Evolutionary conservation across 2,113 vertebrate genomes (phyloP).

Genomic region (Gavialis gangeticus): DNA sequence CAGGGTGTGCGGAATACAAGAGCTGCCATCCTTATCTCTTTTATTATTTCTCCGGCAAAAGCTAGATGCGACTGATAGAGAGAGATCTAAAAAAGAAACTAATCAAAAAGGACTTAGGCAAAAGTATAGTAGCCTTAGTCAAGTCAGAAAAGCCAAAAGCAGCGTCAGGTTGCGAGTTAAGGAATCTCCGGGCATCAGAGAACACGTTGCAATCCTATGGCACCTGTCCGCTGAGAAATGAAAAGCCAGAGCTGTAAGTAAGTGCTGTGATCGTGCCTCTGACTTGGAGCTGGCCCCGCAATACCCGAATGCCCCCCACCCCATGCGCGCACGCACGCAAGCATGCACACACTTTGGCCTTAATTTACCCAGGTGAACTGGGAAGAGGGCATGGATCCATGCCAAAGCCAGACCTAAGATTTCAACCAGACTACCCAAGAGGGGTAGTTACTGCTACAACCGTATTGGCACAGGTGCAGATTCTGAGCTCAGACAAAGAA

Average conservation of each 20-base stretch:
- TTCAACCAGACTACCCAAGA: conserved; percentile 6
- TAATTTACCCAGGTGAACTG: not conserved
- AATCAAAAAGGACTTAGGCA: not conserved
- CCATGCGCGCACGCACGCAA: no score
- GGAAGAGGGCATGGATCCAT: not conserved
- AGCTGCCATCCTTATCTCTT: not conserved
- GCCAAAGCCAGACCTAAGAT: not conserved
- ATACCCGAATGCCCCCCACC: not conserved
- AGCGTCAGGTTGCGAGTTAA: not conserved
- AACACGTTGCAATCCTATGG: not conserved
- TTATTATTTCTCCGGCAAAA: not conserved
- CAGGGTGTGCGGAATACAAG: not conserved
- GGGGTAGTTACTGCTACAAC: conserved; percentile 4
- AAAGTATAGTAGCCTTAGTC: not conserved
- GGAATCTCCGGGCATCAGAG: not conserved
- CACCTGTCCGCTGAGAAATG: not conserved
- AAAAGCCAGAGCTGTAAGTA: not conserved
- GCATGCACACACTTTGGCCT: not conserved
- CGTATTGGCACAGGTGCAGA: not conserved
- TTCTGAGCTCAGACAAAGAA: not conserved
- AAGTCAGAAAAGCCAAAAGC: not conserved
- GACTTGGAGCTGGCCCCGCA: not conserved
- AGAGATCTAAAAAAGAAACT: not conserved
- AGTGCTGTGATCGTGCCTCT: not conserved
- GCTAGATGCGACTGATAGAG: not conserved